Evolutionary conservation across 2,113 vertebrate genomes (phyloP).

Genomic region (Holacanthus passer): DNA sequence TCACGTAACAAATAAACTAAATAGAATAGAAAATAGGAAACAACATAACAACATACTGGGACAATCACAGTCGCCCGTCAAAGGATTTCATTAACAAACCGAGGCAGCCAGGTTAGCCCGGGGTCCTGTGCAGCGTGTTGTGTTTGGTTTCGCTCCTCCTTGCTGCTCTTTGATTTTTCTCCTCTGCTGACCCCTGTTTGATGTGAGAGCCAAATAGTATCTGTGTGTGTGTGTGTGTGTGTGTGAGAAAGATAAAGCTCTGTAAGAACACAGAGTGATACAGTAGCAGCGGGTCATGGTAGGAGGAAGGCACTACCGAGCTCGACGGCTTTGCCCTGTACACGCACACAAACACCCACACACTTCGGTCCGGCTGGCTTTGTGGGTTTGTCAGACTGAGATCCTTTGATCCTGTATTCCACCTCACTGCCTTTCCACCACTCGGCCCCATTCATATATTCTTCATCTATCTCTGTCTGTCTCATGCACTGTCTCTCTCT

Average conservation of each 20-base stretch:
- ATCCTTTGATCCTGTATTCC: conserved; percentile 66
- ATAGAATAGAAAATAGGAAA: neutral
- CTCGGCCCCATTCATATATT: conserved; percentile 31
- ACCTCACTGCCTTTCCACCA: conserved; percentile 40
- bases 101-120: conserved; percentile 29
- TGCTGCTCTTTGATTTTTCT: conserved; percentile 65
- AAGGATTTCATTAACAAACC: conserved; percentile 45
- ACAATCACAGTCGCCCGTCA: conserved; percentile 24
- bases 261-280: conserved; percentile 26
- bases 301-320: conserved; percentile 20
- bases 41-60: neutral
- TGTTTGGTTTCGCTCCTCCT: conserved; percentile 48
- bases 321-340: conserved; percentile 14
- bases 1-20: neutral
- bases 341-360: conserved; percentile 19
- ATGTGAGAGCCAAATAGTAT: conserved; percentile 32
- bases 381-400: conserved; percentile 55
- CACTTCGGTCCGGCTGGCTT: conserved; percentile 1
- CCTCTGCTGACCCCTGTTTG: conserved; percentile 66
- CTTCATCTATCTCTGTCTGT: conserved; percentile 15
- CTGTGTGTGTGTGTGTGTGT: neutral
- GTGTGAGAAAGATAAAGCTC: neutral
- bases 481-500: conserved; percentile 18
- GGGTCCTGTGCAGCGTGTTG: conserved; percentile 25
- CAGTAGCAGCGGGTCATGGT: conserved; percentile 30